Evolutionary conservation across 2,797 vertebrate species (phyloP), one percentile per base, ranked within the genome.

Genomic region (Hybognathus amarus): DNA sequence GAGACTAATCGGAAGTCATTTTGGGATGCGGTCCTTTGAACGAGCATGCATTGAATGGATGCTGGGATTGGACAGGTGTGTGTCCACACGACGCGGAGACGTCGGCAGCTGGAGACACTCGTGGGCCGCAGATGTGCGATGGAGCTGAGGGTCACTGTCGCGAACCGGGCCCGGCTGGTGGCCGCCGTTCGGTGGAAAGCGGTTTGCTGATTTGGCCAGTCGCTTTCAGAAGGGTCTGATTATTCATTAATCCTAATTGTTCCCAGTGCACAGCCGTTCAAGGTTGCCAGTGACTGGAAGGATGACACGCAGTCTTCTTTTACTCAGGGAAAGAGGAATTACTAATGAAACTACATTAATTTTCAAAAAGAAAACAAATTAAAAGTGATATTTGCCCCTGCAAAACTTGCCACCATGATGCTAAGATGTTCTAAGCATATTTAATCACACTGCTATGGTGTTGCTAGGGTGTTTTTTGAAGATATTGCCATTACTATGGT

Each of bases 241-340:
- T 85, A 86, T 86, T 86, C 83, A 85, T 85, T 86, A 80, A 86
- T 85, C 83, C 52, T 15, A 78, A 54, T 77, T 61, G 71, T 80
- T 77, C 54, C 33, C 56, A 56, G 80, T 81, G 52, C 66, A 67
- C 85, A 77, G 82, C 85, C 82, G 17, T 33, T 38, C 24, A 47
- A 4, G 45, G 36, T 63, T 74, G 52, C 68, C 22, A 71, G 74
- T 67, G 27, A 13, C 30, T 47, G 63, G 33, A n/a, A 33, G 36
- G 11, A 20, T 79, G 38, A 68, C 63, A 52, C 59, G 64, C 5
- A 47, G 45, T 13, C 24, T 54, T 33, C 63, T 66, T 17, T 50
- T n/a, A 20, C 36, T 40, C n/a, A 56, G 38, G 17, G n/a, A 42
- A 22, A 56, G 4, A 18, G 74, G 1, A 36, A 22, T 27, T 20